Evolutionary conservation across 2,113 vertebrate genomes (phyloP), one percentile per base, ranked within the genome.

Genomic region (Conger conger): DNA sequence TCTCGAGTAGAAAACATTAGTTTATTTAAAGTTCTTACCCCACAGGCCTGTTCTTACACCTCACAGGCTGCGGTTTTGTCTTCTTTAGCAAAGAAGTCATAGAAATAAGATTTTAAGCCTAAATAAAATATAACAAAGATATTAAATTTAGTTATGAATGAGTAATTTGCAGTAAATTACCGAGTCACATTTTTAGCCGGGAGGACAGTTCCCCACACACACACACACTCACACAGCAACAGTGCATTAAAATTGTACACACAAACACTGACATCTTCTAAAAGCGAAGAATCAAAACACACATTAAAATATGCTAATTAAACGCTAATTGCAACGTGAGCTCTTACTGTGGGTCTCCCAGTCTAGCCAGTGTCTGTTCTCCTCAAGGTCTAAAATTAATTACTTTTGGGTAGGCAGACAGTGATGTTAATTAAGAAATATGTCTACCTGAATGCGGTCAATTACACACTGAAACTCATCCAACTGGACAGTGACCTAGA

Each of bases 351-450:
- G 50, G 84, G 79, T 91, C 86, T 76, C 87, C 50, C 85, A 93
- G 91, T 93, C 83, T 86, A 92, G 90, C 91, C 92, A 86, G 92
- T 90, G 91, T 92, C 92, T 90, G 93, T 92, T 88, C 91, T 92
- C 30, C 33, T 57, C 13, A 53, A 53, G 45, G 54, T 42, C 92
- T 92, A 85, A 82, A 89, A 88, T 90, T 94, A 93, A 94, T 94
- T 92, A 91, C 92, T 91, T 5, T 87, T 89, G 90, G 88, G 87
- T 77, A 88, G 89, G 91, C 91, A 91, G 90, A 91, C 91, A 91
- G 92, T 87, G 91, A 89, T 89, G 92, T 92, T 93, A 94, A 93
- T 94, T 92, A 92, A 92, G 91, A 92, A 94, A 91, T 90, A 92
- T 89, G 89, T 91, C 90, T 68, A 81, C 89, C 83, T 91, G 92